These are phyloP conservation scores for Lymantria dispar DNA, from an alignment of 2,888 invertebrate species.

Conservation along the genomic window DNA sequence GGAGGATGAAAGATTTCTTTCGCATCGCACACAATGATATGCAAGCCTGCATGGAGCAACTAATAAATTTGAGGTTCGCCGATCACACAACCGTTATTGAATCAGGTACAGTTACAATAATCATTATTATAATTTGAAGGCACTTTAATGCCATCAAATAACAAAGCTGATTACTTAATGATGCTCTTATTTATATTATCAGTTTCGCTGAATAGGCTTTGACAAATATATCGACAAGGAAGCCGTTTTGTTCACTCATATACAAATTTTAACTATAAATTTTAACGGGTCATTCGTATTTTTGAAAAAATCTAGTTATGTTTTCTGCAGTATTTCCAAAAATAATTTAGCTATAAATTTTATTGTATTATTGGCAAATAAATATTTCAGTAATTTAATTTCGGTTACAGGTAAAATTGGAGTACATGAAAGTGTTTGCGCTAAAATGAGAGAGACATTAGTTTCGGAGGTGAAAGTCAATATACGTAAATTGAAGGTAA, in stretches of 20 bases:
- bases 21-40: constrained; percentile 85
- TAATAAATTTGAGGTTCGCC: constrained; percentile 81
- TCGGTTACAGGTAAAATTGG: constrained; percentile 80
- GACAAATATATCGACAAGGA: too few species aligned
- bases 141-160: too few species aligned
- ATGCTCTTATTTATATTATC: too few species aligned
- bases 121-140: not conserved
- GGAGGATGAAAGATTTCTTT: constrained; percentile 90
- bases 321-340: too few species aligned
- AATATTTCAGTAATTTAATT: not conserved
- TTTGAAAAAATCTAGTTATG: too few species aligned
- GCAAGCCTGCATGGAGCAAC: constrained; percentile 82
- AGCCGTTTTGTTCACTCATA: too few species aligned
- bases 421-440: constrained; percentile 90
- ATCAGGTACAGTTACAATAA: constrained; percentile 45
- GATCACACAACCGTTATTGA: constrained; percentile 83
- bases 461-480: constrained; percentile 90
- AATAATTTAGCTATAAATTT: too few species aligned
- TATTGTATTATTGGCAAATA: not conserved
- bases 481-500: constrained; percentile 88
- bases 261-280: too few species aligned
- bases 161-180: too few species aligned
- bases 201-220: too few species aligned
- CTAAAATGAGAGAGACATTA: constrained; percentile 90
- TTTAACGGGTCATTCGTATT: too few species aligned